Percentiles rank a stretch among this genome's conserved stretches.
Conservation (phyloP, 2,888 invertebrate genomes). For the Kuschelorhynchus macadamiae region DNA sequence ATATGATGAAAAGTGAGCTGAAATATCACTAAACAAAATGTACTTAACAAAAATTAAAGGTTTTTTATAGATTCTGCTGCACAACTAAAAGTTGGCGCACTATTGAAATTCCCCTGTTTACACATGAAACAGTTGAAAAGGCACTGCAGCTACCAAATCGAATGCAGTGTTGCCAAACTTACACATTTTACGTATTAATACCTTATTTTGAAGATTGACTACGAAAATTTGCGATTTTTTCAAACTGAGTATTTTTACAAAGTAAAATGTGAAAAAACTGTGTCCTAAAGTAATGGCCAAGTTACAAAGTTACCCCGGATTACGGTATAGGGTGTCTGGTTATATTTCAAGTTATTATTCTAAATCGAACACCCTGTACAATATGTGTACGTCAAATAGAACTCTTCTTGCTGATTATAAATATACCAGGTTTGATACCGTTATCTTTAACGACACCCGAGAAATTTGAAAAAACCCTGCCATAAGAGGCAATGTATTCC, state of each 20-base stretch:
- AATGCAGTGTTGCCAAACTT: neutral
- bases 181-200: neutral
- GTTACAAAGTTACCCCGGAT: neutral
- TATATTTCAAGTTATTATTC: too few relatives aligned
- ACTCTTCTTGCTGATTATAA: too few relatives aligned
- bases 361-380: too few relatives aligned
- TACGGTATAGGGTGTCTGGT: too few relatives aligned
- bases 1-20: neutral
- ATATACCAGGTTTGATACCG: too few relatives aligned
- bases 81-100: neutral
- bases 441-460: too few relatives aligned
- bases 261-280: neutral
- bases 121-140: too few relatives aligned
- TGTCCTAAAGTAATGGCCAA: conserved; percentile 2
- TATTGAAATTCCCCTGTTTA: neutral
- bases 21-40: neutral
- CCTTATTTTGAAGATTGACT: neutral
- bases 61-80: neutral
- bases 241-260: neutral
- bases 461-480: too few relatives aligned
- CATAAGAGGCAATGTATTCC: too few relatives aligned
- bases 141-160: neutral
- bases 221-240: neutral
- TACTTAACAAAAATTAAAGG: neutral
- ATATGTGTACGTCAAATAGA: too few relatives aligned